Evolutionary conservation across 2,888 invertebrate genomes (phyloP), one percentile per base, ranked within the genome.

Genomic region (Epistrophe grossulariae): DNA sequence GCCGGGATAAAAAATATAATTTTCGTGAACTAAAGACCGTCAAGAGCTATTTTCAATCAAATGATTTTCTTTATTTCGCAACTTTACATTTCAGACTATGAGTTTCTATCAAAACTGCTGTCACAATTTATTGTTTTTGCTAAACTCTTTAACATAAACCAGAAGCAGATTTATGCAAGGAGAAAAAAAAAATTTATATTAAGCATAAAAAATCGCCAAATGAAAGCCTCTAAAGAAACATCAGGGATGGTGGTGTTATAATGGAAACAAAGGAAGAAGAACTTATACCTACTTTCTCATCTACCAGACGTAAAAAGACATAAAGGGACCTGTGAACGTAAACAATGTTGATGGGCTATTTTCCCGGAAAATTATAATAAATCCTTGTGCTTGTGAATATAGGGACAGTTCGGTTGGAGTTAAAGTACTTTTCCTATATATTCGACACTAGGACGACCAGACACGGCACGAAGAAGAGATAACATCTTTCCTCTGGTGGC

Each of bases 331-430:
- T 60, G 24, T 19, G 66, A 73, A 85, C 73, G 77, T 84, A 85
- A 85, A 85, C 81, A 81, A 78, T 74, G 85, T 78, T 78, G 85
- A 85, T 85, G 81, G 81, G 73, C 70, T 55, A 81, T 85, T 24
- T 24, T 81, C 81, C 57, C 40, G 68, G 66, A 59, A 85, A 74
- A 85, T 85, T 85, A 85, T 81, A 73, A 85, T 85, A 85, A 85
- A 81, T 85, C 81, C 81, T 85, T 79, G 70, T 70, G n/a, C 70
- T 50, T 62, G 15, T 13, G 3, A 24, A 24, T 24, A 24, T n/a
- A n/a, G n/a, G 24, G 24, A 24, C 3, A 40, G 62, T 76, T 43
- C 5, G 11, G 43, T 55, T 24, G 66, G 43, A 52, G 38, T 38
- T 55, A n/a, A 45, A 55, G 62, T 40, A 62, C 62, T 66, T 79